Evolutionary conservation across 2,797 vertebrate genomes (phyloP).

Genomic region (Lophius americanus): DNA sequence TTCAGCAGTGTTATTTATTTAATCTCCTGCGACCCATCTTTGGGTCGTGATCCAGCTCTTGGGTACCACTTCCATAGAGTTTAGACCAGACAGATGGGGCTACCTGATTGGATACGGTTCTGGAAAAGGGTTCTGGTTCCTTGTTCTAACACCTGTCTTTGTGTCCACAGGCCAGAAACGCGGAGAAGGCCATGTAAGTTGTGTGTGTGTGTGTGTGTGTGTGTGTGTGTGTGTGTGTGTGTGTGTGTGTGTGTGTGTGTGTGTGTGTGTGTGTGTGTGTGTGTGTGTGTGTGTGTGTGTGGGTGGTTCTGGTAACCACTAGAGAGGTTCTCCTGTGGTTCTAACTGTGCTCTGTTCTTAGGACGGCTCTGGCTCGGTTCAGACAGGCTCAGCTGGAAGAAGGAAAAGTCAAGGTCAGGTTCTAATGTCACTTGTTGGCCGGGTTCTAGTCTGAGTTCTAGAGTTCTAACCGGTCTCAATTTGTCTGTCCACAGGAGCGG

Average conservation of each 20-base stretch:
- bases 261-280: no score
- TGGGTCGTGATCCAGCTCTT: no score
- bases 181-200: conserved; percentile 97
- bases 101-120: neutral
- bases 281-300: no score
- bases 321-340: neutral
- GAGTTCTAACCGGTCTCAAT: neutral
- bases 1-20: no score
- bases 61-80: no score
- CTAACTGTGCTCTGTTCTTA: conserved; percentile 48
- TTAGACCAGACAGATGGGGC: no score
- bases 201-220: no score
- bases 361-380: conserved; percentile 93
- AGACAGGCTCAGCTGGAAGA: conserved; percentile 92
- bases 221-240: no score
- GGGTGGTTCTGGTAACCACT: no score
- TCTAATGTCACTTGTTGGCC: neutral
- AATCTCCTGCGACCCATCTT: no score
- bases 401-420: conserved; percentile 89
- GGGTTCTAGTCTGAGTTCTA: neutral
- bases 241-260: no score
- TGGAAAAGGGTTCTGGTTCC: neutral
- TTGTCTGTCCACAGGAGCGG: conserved; percentile 82
- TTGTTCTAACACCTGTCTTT: neutral
- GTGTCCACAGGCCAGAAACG: conserved; percentile 89